phyloP scores from a whole-genome alignment of 2,797 vertebrate genomes.

The Lepidocolaptes lacrymiger region DNA sequence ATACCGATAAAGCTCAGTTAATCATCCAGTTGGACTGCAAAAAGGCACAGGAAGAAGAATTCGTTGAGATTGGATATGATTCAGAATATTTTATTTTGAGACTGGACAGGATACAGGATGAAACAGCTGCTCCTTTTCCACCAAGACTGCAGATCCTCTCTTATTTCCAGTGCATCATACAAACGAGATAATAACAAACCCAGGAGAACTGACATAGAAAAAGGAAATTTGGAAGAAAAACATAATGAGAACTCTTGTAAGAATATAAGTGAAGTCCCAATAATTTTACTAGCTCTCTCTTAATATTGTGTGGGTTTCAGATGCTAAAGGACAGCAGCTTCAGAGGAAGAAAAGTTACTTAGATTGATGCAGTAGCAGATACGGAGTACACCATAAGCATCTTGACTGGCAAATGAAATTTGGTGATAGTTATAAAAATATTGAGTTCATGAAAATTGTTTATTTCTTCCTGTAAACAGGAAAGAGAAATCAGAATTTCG shows the following conservation, averaged over 20 bases:
- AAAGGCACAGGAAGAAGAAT: neutral
- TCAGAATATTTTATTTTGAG: neutral
- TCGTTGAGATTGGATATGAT: neutral
- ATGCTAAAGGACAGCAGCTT: neutral
- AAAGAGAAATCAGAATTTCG: neutral
- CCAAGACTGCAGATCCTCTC: neutral
- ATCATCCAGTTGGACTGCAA: neutral
- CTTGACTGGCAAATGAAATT: neutral
- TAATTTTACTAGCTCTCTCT: neutral
- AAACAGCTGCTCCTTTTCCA: neutral
- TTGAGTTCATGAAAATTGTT: neutral
- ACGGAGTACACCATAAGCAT: neutral
- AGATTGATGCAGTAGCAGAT: neutral
- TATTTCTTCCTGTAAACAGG: neutral
- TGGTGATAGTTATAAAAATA: neutral
- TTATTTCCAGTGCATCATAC: neutral
- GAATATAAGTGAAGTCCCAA: neutral
- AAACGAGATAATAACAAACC: neutral
- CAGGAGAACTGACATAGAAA: neutral
- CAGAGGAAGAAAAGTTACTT: neutral
- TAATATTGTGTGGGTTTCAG: neutral
- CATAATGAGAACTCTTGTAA: neutral
- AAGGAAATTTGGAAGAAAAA: neutral
- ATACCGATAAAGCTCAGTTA: neutral
- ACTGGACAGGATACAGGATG: neutral